Evolutionary conservation across 2,113 vertebrate species (phyloP), one percentile per base, ranked within the genome.

Genomic region (Mohoua ochrocephala): DNA sequence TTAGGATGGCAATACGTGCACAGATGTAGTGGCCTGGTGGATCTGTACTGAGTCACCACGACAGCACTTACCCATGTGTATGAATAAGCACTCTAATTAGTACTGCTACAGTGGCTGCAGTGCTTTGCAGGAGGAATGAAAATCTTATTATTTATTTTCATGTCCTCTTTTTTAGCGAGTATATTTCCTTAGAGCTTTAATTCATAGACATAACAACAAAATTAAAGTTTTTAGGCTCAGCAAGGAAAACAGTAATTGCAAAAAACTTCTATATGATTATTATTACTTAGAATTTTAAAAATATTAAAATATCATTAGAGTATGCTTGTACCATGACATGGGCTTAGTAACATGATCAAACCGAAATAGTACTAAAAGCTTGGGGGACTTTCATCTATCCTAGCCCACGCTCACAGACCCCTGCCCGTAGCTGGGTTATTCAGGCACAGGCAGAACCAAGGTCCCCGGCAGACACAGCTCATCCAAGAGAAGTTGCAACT

Each of bases 11-110:
- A 86, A 13, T 7, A 24, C 4, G 44, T 15, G n/a, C 80, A 84
- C 26, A 63, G 54, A 59, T 35, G 39, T 15, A 77, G 24, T n/a
- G 82, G 57, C 54, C 47, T 30, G 13, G 49, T 8, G 7, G 53
- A 74, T 39, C 59, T 8, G 1, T 10, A 75, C 57, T 0, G 8
- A 84, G 31, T 31, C 78, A 37, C 31, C 3, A 30, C 3, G 8
- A 41, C 8, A 81, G 28, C 39, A 68, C 37, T 93, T 90, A 75
- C 44, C 41, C 77, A 35, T 33, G 14, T 7, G 8, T 57, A 64
- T 59, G 59, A 94, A 88, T 65, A 84, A 53, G 22, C 15, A 44
- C 54, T 91, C 74, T 91, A 82, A 88, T 95, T 91, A 86, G 50
- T 56, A 30, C 17, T 69, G 42, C 63, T 63, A 41, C 15, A 9